These are phyloP conservation scores for Hypocryptadius cinnamomeus DNA, from an alignment of 2,113 vertebrate species.

Conservation along the genomic window DNA sequence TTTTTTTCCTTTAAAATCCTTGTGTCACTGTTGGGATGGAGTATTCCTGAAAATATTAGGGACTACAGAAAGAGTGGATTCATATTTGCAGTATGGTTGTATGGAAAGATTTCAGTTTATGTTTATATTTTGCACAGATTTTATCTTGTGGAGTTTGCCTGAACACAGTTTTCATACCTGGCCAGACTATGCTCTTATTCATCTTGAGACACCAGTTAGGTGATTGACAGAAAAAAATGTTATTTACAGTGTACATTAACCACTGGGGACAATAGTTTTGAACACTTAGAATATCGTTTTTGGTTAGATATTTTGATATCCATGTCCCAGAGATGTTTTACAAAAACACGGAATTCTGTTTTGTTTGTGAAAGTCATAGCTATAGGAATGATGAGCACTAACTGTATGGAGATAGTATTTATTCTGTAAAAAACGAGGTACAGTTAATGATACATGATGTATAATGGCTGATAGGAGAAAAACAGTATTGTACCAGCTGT, in stretches of 20 bases:
- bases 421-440: background rate
- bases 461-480: background rate
- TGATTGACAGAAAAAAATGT: background rate
- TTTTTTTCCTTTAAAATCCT: background rate
- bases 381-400: background rate
- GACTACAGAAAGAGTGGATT: background rate
- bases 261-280: background rate
- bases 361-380: background rate
- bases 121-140: background rate
- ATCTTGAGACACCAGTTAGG: background rate
- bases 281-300: background rate
- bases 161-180: background rate
- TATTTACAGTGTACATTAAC: background rate
- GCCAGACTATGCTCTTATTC: background rate
- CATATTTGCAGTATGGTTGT: background rate
- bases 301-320: background rate
- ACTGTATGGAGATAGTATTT: background rate
- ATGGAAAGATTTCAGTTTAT: background rate
- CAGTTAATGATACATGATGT: background rate
- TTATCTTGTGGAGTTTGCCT: background rate
- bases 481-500: background rate
- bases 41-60: background rate
- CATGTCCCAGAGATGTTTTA: background rate
- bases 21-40: background rate
- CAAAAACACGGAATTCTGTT: background rate